Percentiles rank a stretch among this genome's conserved stretches.
Evolutionary conservation across 2,888 invertebrate species (phyloP).

Genomic region (Anthrax anthrax): DNA sequence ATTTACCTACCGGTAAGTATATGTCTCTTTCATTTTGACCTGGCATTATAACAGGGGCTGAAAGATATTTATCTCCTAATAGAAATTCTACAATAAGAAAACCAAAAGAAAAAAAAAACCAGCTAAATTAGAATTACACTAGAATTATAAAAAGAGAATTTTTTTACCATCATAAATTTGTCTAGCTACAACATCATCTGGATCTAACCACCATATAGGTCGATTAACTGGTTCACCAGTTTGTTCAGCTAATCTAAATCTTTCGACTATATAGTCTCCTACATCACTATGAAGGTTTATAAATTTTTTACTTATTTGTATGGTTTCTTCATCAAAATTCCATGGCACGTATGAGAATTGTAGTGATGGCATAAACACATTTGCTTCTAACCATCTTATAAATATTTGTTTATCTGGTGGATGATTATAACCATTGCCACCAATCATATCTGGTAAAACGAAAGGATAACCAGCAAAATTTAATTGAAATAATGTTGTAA

Average conservation of each 20-base stretch:
- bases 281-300: constrained; percentile 49
- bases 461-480: constrained; percentile 40
- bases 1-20: constrained; percentile 59
- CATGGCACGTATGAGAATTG: constrained; percentile 68
- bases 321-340: constrained; percentile 48
- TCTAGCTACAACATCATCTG: constrained; percentile 46
- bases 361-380: constrained; percentile 59
- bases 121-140: too few species aligned
- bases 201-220: constrained; percentile 77
- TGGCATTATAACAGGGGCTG: constrained; percentile 59
- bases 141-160: too few species aligned
- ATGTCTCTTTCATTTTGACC: constrained; percentile 49
- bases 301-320: constrained; percentile 46
- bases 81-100: constrained; percentile 48
- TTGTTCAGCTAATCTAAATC: constrained; percentile 1
- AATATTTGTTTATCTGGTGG: constrained; percentile 44
- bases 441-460: constrained; percentile 66
- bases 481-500: constrained; percentile 41
- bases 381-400: constrained; percentile 61
- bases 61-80: constrained; percentile 60
- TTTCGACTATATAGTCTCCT: constrained; percentile 44
- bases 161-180: constrained; percentile 40
- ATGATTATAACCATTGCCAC: constrained; percentile 45
- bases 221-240: constrained; percentile 59
- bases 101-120: neutral